A percentile compares a stretch with the other conserved stretches of the same genome.
phyloP scores from a whole-genome alignment of 2,888 invertebrate species.

The Hesperia comma region DNA sequence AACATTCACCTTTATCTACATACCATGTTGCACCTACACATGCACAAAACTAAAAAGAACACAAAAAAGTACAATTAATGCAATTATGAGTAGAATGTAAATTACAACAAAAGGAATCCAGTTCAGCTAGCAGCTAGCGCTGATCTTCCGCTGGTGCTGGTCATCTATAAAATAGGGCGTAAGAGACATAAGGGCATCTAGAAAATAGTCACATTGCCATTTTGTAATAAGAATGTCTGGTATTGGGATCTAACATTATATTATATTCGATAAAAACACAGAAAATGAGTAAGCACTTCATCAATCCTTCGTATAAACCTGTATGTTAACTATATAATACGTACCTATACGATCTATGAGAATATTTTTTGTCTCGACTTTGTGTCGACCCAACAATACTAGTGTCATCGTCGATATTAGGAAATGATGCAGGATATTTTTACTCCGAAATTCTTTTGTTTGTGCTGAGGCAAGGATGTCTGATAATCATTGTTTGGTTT shows the following conservation, averaged over 20 bases:
- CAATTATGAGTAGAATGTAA: no score
- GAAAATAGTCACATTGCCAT: no score
- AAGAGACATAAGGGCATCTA: no score
- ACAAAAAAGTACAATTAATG: no score
- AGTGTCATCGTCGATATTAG: constrained; percentile 19
- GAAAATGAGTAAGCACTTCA: background rate
- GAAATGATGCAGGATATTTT: constrained; percentile 15
- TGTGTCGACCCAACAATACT: constrained; percentile 23
- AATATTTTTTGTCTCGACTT: constrained; percentile 18
- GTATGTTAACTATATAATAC: constrained; percentile 21
- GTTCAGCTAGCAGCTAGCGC: no score
- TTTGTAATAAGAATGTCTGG: background rate
- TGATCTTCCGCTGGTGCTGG: no score
- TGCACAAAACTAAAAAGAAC: no score
- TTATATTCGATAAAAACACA: background rate
- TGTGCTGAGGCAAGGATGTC: background rate
- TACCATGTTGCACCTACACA: no score
- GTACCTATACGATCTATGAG: background rate
- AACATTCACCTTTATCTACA: no score
- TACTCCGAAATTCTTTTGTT: constrained; percentile 2
- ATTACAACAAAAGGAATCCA: no score
- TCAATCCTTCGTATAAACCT: constrained; percentile 18
- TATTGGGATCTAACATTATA: constrained; percentile 3
- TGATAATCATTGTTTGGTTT: no score
- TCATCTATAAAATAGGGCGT: no score